Base-by-base conservation (phyloP, 2,797 vertebrate species). In the Danio jaintianensis region DNA sequence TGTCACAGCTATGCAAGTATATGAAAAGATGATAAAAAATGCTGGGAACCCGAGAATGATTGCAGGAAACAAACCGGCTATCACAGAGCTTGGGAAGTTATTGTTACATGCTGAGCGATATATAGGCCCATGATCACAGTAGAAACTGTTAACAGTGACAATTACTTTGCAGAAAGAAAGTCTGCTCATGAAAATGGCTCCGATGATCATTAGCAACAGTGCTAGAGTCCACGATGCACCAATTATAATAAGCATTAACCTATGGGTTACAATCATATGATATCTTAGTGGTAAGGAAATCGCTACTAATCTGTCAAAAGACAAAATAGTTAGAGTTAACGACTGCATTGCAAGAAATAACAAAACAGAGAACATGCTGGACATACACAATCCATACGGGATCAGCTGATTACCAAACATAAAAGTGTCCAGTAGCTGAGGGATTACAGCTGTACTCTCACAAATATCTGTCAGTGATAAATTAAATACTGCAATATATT, bases 281-380 rank as follows among this genome's bases (percentile, higher is more conserved):
- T 91, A 91, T 13, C 86, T 85, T 18, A 92, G 73, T 2, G 92
- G 91, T 74, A 84, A 89, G 38, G 83, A 86, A 42, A 93, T 93
- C 0, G 91, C 91, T 20, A 92, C 29, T 0, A 90, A 83, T 81
- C 91, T 88, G 83, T 92, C 92, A 67, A 88, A 91, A 7, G 84
- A 66, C 4, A 90, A 78, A 10, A 82, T 56, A 6, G 87, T 79
- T 4, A 92, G 85, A 50, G 86, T 89, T 18, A 90, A 67, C 3
- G 92, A 90, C 83, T 93, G 89, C n/a, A 89, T 4, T 13, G 0
- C 7, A 22, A 88, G 79, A 10, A 79, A 80, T 0, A 66, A 4
- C 20, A 45, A 71, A 55, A 88, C 85, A 87, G 90, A 92, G 18
- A 85, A 85, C 75, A 83, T 80, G 48, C 69, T 83, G 5, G 10